Percentiles rank a stretch among this genome's conserved stretches.
phyloP scores from a whole-genome alignment of 2,888 invertebrate species.

The Eupithecia vulgata region DNA sequence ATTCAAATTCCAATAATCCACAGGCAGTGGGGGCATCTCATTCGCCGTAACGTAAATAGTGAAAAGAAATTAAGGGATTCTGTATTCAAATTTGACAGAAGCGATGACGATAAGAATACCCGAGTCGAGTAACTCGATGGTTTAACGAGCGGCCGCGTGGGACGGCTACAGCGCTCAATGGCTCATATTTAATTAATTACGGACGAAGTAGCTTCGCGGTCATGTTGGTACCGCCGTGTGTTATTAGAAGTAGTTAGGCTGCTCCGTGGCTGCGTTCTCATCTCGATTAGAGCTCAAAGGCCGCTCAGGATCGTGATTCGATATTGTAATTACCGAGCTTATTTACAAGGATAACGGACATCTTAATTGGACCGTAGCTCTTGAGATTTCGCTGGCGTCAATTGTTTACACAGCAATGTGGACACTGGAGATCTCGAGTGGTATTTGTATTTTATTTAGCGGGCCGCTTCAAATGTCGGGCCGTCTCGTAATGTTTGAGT shows the following conservation, averaged over 20 bases:
- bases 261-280: constrained; percentile 68
- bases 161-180: constrained; percentile 70
- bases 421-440: constrained; percentile 71
- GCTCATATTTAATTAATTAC: constrained; percentile 77
- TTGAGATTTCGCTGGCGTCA: constrained; percentile 72
- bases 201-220: constrained; percentile 56
- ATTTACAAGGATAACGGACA: constrained; percentile 77
- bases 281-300: constrained; percentile 74
- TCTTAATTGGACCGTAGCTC: constrained; percentile 74
- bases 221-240: constrained; percentile 52
- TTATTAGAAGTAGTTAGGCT: constrained; percentile 65
- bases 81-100: constrained; percentile 80
- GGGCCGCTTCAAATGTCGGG: constrained; percentile 81
- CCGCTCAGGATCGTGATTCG: constrained; percentile 75
- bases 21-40: constrained; percentile 59
- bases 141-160: constrained; percentile 76
- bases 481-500: constrained; percentile 82
- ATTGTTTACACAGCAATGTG: constrained; percentile 73
- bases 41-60: constrained; percentile 70
- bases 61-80: constrained; percentile 76
- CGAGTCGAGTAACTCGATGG: constrained; percentile 66
- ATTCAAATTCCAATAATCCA: constrained; percentile 79
- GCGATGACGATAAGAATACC: constrained; percentile 77
- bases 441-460: constrained; percentile 83
- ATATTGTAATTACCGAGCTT: constrained; percentile 78